phyloP scores from a whole-genome alignment of 1,140 invertebrate genomes.

The Drosophila carrolli region DNA sequence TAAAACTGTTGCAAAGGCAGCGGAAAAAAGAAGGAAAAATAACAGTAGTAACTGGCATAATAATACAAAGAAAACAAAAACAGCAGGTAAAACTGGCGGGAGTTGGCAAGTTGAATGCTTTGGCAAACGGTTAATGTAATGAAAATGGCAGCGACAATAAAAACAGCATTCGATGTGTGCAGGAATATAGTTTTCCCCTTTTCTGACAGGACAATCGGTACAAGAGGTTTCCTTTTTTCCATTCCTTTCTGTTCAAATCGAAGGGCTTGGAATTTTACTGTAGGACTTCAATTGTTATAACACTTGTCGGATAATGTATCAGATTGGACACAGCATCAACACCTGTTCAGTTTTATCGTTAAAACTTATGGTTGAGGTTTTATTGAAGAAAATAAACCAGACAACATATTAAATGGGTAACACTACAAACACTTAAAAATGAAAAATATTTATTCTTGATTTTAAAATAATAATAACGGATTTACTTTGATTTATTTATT shows the following conservation, averaged over 20 bases:
- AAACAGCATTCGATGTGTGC: constrained; percentile 62
- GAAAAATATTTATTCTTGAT: too few relatives aligned
- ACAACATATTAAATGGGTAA: background rate
- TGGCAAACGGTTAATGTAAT: constrained; percentile 76
- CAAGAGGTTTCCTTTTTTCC: constrained; percentile 38
- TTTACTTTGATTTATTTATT: too few relatives aligned
- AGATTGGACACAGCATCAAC: background rate
- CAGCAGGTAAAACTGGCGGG: constrained; percentile 12
- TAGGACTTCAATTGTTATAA: background rate
- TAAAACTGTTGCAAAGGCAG: constrained; percentile 53
- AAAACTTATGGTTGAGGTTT: background rate
- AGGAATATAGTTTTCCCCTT: background rate
- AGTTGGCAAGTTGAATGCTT: constrained; percentile 14
- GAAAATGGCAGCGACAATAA: constrained; percentile 75
- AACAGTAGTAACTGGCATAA: constrained; percentile 50
- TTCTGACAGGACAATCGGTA: constrained; percentile 18
- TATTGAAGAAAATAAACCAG: too few relatives aligned
- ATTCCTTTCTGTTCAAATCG: constrained; percentile 19
- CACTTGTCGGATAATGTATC: background rate
- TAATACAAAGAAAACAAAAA: constrained; percentile 56
- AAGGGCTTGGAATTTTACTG: background rate
- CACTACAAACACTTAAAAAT: too few relatives aligned
- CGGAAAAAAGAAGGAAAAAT: constrained; percentile 20
- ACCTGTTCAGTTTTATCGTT: background rate
- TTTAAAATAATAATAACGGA: too few relatives aligned